Evolutionary conservation across 2,113 vertebrate species (phyloP).

Genomic region (Physeter macrocephalus): DNA sequence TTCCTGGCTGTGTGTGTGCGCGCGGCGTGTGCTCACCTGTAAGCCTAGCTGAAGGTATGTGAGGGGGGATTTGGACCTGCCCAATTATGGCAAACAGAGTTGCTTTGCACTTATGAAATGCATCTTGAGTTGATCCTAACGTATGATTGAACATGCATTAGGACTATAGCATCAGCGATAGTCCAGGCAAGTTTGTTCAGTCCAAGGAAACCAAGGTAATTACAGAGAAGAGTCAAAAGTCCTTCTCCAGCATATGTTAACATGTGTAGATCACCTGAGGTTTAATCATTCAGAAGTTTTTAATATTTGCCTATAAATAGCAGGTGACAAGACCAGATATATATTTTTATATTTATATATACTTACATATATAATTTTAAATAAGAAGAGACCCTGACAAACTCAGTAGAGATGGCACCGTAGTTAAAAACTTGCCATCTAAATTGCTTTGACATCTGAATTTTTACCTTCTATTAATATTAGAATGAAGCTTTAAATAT

Average conservation of each 20-base stretch:
- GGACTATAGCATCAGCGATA: background rate
- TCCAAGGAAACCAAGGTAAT: background rate
- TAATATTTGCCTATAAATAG: background rate
- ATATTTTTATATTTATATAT: too few relatives aligned
- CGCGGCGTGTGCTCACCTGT: rapidly evolving
- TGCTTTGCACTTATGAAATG: background rate
- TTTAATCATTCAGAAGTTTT: background rate
- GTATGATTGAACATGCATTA: background rate
- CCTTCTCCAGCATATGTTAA: background rate
- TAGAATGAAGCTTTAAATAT: background rate
- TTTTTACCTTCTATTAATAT: background rate
- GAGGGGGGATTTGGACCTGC: background rate
- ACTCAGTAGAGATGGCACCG: background rate
- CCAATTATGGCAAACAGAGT: background rate
- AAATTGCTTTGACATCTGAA: background rate
- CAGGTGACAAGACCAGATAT: background rate
- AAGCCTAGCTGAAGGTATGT: background rate
- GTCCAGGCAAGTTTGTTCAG: background rate
- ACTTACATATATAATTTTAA: background rate
- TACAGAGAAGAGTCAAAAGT: background rate
- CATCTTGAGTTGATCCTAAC: background rate
- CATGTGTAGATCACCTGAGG: background rate
- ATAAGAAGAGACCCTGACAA: background rate
- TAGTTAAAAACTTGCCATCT: background rate
- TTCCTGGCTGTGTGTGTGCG: background rate